Conservation (phyloP, 2,888 invertebrate genomes). For the Falcaria lacertinaria region DNA sequence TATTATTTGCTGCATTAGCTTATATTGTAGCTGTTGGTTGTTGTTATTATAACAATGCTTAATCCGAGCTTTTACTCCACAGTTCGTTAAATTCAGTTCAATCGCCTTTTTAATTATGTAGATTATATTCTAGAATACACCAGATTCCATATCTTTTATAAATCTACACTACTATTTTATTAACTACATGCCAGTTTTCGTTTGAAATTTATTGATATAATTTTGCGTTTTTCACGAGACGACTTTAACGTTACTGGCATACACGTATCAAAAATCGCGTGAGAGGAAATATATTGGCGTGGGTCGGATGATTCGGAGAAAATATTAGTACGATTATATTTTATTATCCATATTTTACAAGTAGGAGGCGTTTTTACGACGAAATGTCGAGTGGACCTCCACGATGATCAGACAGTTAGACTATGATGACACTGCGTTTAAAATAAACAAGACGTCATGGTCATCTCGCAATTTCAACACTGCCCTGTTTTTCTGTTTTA, state of each 20-base stretch:
- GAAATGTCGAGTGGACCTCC: constrained; percentile 23
- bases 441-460: constrained; percentile 43
- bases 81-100: no score
- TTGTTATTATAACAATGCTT: no score
- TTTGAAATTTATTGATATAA: no score
- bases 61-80: no score
- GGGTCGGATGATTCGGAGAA: background rate
- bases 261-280: background rate
- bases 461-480: constrained; percentile 16
- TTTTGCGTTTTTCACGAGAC: no score
- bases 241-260: no score
- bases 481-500: background rate
- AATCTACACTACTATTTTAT: no score
- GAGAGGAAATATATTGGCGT: background rate
- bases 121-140: no score
- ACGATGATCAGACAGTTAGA: constrained; percentile 40
- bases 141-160: no score
- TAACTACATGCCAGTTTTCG: no score
- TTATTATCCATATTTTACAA: constrained; percentile 22
- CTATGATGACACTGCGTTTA: constrained; percentile 31
- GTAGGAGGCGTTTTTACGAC: constrained; percentile 16
- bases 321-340: constrained; percentile 14
- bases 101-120: no score
- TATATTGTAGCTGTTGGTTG: no score
- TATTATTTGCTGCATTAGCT: background rate